Conservation (phyloP, 2,113 vertebrate species). For the Psilopsiagon aurifrons region DNA sequence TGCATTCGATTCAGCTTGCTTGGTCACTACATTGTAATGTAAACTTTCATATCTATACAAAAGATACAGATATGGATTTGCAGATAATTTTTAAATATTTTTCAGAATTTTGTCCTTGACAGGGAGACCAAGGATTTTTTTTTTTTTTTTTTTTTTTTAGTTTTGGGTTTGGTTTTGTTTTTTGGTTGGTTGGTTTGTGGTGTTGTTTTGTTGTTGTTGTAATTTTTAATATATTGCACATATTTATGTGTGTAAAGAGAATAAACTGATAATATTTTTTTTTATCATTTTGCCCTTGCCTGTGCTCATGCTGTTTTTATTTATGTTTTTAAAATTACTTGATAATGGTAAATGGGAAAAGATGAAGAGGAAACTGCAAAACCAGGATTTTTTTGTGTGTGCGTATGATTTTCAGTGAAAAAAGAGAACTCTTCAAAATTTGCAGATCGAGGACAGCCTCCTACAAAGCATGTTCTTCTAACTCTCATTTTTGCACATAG, state of each 20-base stretch:
- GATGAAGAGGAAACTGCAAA: not conserved
- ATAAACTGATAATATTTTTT: not conserved
- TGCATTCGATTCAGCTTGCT: not conserved
- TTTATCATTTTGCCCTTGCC: not conserved
- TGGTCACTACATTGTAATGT: not conserved
- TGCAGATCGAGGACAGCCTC: not conserved
- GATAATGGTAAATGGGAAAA: not conserved
- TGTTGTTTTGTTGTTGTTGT: not conserved
- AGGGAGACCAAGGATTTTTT: not conserved
- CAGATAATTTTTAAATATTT: not conserved
- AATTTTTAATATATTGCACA: not conserved
- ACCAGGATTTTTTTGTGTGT: not conserved
- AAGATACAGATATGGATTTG: not conserved
- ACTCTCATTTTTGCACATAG: not conserved
- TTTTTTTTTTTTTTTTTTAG: not conserved
- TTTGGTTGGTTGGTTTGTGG: not conserved
- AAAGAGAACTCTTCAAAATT: not conserved
- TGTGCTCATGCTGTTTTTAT: fast-evolving
- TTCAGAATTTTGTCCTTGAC: not conserved
- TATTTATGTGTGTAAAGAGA: not conserved
- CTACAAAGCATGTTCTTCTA: not conserved
- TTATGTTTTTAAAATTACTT: not conserved
- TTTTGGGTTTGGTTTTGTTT: not conserved
- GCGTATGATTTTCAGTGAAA: not conserved
- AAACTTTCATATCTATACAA: not conserved